Conservation (phyloP, 2,113 vertebrate species). For the Callipepla californica region DNA sequence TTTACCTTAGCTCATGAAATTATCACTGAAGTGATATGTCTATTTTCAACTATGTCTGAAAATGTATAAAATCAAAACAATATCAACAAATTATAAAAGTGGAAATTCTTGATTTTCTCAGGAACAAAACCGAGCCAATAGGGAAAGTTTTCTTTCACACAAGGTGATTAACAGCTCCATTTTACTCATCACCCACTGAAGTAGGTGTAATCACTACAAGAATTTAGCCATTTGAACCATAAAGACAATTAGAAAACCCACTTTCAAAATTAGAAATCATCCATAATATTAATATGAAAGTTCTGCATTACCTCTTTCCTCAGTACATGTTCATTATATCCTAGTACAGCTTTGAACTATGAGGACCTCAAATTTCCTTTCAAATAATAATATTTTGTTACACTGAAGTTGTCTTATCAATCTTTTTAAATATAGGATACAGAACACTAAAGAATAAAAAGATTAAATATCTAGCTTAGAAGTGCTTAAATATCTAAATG, state of each 20-base stretch:
- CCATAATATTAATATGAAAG: not conserved
- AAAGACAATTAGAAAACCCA: not conserved
- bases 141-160: not conserved
- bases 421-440: not conserved
- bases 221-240: not conserved
- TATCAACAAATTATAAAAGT: accelerated
- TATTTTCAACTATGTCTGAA: not conserved
- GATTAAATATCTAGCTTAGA: not conserved
- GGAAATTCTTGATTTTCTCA: not conserved
- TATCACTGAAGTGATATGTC: not conserved
- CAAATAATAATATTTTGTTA: not conserved
- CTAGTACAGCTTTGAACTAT: not conserved
- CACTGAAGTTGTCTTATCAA: not conserved
- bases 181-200: not conserved
- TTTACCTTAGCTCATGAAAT: not conserved
- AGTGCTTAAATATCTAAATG: not conserved
- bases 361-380: not conserved
- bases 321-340: not conserved
- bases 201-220: not conserved
- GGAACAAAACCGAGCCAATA: not conserved
- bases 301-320: not conserved
- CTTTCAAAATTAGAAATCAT: not conserved
- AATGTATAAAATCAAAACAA: not conserved
- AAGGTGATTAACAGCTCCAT: not conserved
- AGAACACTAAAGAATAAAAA: not conserved